Percentiles rank a stretch among this genome's conserved stretches.
These are phyloP conservation scores for Scalopus aquaticus DNA, from an alignment of 2,113 vertebrate genomes.

Conservation along the genomic window DNA sequence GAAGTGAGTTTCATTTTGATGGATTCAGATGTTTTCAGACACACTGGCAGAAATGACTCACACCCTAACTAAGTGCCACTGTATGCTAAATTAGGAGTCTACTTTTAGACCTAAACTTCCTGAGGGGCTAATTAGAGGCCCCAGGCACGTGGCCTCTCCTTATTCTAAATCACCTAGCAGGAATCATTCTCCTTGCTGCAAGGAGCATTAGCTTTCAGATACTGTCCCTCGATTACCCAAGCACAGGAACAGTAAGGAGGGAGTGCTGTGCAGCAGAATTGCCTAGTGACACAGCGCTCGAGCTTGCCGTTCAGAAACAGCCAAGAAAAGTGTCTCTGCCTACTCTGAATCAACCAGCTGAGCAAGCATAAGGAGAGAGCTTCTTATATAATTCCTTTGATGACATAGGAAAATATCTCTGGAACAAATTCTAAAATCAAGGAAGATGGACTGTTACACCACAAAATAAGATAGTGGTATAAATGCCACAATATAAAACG, in stretches of 20 bases:
- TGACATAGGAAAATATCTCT: slow-evolving; percentile 67
- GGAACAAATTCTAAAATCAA: not conserved
- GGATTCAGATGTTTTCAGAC: slow-evolving; percentile 48
- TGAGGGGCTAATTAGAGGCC: slow-evolving; percentile 18
- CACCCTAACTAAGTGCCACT: slow-evolving; percentile 23
- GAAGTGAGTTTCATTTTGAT: slow-evolving; percentile 59
- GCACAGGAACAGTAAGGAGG: not conserved
- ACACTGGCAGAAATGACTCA: slow-evolving; percentile 45
- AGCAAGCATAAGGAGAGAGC: not conserved
- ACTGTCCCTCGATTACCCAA: slow-evolving; percentile 34
- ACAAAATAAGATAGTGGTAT: slow-evolving; percentile 40
- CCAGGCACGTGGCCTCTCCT: not conserved
- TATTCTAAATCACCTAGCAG: slow-evolving; percentile 22
- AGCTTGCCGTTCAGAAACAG: slow-evolving; percentile 37
- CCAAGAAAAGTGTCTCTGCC: not conserved
- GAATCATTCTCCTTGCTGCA: slow-evolving; percentile 43
- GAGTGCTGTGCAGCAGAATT: not conserved
- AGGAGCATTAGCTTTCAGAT: slow-evolving; percentile 25
- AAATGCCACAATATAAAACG: slow-evolving; percentile 47
- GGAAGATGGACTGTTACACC: not conserved
- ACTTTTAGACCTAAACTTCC: not conserved
- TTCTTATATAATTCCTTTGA: slow-evolving; percentile 31
- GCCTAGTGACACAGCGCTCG: not conserved
- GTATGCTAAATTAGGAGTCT: slow-evolving; percentile 52
- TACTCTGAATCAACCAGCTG: not conserved